phyloP scores from a whole-genome alignment of 2,888 invertebrate genomes.

The Eustalomyia histrio region DNA sequence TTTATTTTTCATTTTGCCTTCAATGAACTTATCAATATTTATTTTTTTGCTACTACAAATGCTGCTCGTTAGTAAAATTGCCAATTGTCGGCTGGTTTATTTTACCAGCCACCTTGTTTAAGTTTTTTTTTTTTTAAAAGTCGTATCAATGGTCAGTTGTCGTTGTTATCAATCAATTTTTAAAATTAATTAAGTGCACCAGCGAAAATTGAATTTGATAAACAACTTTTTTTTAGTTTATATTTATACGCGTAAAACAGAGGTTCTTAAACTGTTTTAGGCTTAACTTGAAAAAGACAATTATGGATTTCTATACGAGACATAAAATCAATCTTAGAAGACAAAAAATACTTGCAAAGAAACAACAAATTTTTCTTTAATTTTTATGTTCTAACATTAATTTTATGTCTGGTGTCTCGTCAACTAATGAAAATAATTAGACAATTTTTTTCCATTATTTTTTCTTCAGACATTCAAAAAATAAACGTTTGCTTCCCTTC shows the following conservation, averaged over 20 bases:
- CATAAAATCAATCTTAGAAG: too few relatives aligned
- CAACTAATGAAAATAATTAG: too few relatives aligned
- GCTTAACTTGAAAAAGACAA: too few relatives aligned
- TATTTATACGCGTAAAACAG: neutral
- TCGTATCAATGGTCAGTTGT: slow-evolving; percentile 50
- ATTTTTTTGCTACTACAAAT: slow-evolving; percentile 5
- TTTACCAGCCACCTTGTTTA: neutral
- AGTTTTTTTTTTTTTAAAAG: neutral
- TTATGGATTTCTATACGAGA: too few relatives aligned
- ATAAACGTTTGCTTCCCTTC: too few relatives aligned
- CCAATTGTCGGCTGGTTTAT: slow-evolving; percentile 27
- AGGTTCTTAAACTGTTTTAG: neutral
- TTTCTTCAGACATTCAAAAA: too few relatives aligned
- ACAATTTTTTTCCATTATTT: too few relatives aligned
- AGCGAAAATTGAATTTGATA: slow-evolving; percentile 59
- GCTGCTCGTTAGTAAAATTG: slow-evolving; percentile 37
- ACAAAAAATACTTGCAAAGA: too few relatives aligned
- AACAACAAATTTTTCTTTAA: too few relatives aligned
- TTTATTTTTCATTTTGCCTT: neutral
- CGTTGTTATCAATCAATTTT: slow-evolving; percentile 65
- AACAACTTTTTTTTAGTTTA: slow-evolving; percentile 42
- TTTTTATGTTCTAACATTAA: too few relatives aligned
- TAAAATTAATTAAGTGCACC: slow-evolving; percentile 63
- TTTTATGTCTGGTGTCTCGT: too few relatives aligned
- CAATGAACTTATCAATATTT: slow-evolving; percentile 44